Conservation (phyloP, 64 coral and sea anemone genomes). For the Stylophora pistillata region DNA sequence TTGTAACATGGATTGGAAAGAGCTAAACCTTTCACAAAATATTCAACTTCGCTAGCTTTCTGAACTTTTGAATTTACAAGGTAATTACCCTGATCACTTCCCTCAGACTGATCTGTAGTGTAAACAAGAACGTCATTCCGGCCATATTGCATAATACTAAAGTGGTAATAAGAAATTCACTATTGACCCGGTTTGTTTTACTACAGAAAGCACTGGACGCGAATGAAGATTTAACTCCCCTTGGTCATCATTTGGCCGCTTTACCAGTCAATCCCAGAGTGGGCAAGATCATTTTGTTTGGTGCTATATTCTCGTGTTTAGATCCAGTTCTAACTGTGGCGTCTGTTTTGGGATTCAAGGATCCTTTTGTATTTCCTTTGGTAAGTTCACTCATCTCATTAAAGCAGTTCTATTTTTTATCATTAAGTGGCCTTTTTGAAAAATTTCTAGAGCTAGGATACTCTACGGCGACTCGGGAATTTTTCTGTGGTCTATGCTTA, state of each 20-base stretch:
- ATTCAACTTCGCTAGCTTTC: too few relatives aligned
- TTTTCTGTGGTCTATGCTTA: too few relatives aligned
- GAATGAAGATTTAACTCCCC: conserved; percentile 83
- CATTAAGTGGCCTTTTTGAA: too few relatives aligned
- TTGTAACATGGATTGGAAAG: too few relatives aligned
- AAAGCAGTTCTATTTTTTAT: too few relatives aligned
- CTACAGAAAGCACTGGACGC: conserved; percentile 84
- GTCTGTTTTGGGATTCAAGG: conserved; percentile 89
- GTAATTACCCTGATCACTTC: too few relatives aligned
- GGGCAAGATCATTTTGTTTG: conserved; percentile 98
- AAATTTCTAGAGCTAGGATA: too few relatives aligned
- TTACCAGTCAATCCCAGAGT: conserved; percentile 94
- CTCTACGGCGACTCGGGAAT: too few relatives aligned
- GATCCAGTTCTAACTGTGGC: conserved; percentile 92
- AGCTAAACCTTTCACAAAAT: too few relatives aligned
- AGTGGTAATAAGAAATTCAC: not conserved
- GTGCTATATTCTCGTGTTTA: conserved; percentile 96
- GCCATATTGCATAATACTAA: not conserved
- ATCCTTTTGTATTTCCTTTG: conserved; percentile 94
- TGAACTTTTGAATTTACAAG: too few relatives aligned
- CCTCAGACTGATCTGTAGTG: too few relatives aligned
- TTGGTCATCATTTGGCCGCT: conserved; percentile 88
- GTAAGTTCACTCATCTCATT: conserved; percentile 26
- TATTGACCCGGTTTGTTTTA: not conserved
- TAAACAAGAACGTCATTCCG: too few relatives aligned